Conservation (phyloP, 1,140 invertebrate species). For the Cotesia typhae region DNA sequence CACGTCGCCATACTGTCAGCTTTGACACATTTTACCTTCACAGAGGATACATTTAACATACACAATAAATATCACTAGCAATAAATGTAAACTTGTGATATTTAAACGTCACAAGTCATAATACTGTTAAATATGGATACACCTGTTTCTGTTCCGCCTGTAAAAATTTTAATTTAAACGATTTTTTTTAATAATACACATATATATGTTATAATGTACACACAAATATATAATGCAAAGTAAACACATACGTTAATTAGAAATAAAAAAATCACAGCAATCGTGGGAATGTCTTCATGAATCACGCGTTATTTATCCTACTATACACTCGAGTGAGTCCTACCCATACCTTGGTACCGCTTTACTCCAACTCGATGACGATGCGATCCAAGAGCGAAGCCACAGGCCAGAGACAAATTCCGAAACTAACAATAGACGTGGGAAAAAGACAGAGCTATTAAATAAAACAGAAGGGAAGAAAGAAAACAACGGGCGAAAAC, state of each 20-base stretch:
- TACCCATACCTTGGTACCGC: constrained; percentile 2
- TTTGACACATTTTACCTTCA: constrained; percentile 1
- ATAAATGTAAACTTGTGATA: no score
- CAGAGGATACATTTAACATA: neutral
- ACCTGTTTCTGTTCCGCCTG: no score
- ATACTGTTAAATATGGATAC: no score
- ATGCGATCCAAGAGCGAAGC: constrained; percentile 8
- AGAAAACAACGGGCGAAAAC: constrained; percentile 17
- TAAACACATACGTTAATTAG: no score
- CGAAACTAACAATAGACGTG: constrained; percentile 23
- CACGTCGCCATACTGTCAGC: constrained; percentile 11
- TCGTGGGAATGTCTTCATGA: constrained; percentile 10
- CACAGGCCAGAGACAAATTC: constrained; percentile 18
- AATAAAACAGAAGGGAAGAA: neutral
- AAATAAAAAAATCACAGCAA: constrained; percentile 14
- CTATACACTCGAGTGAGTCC: neutral
- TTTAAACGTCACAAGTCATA: no score
- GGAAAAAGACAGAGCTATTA: constrained; percentile 10
- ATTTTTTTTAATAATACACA: no score
- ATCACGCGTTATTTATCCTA: constrained; percentile 10
- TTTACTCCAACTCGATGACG: constrained; percentile 22
- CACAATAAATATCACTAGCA: neutral
- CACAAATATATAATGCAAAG: no score
- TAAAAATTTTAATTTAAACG: neutral
- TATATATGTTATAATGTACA: no score